A percentile compares a stretch with the other conserved stretches of the same genome.
Conservation (phyloP, 1,140 invertebrate genomes). For the Lutraria rhynchaena region DNA sequence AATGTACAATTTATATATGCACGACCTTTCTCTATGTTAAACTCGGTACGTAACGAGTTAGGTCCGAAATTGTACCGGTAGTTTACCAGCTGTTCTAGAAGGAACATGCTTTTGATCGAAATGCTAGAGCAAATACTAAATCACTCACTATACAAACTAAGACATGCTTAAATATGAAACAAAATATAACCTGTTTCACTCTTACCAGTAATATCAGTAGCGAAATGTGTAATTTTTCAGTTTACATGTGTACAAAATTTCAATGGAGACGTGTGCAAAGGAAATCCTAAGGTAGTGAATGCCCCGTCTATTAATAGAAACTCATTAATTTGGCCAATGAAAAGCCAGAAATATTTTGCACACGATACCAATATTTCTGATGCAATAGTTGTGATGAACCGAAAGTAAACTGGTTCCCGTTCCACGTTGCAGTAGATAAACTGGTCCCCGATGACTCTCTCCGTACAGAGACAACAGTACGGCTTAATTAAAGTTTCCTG, state of each 20-base stretch:
- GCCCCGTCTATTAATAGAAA: conserved; percentile 25
- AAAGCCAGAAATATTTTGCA: conserved; percentile 3
- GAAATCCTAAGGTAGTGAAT: conserved; percentile 5
- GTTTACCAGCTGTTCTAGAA: background rate
- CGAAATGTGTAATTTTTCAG: no score
- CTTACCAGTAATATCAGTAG: background rate
- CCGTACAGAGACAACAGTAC: no score
- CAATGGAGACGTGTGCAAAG: conserved; percentile 37
- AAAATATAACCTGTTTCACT: no score
- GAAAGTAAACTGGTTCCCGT: no score
- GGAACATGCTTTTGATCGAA: no score
- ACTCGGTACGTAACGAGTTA: background rate
- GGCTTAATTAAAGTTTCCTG: no score
- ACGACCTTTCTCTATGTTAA: background rate
- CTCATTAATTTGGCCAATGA: background rate
- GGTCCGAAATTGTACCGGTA: background rate
- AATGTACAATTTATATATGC: no score
- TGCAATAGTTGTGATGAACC: conserved; percentile 21
- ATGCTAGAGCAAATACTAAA: no score
- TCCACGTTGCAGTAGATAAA: no score
- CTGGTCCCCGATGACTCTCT: no score
- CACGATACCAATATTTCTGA: conserved; percentile 45
- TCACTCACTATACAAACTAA: no score
- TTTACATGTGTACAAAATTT: conserved; percentile 26
- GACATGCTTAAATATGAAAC: no score